Conservation (phyloP, 2,113 vertebrate species). For the Oreochromis spilurus region DNA sequence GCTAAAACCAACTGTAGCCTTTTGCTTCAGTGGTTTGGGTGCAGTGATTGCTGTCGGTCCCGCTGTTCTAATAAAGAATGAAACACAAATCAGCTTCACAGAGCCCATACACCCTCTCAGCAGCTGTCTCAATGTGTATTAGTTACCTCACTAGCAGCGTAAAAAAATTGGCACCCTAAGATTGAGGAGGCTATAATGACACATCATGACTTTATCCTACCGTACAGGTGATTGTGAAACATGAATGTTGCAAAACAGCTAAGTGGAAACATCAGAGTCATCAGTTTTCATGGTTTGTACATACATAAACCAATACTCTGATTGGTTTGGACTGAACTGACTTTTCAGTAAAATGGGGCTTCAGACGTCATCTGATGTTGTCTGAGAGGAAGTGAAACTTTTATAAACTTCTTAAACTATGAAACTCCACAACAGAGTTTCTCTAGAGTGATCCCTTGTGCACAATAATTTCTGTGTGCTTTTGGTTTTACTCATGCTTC, state of each 20-base stretch:
- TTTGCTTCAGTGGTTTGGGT: neutral
- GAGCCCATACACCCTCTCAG: neutral
- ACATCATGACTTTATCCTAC: neutral
- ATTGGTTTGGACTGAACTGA: neutral
- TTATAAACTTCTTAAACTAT: neutral
- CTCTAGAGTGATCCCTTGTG: neutral
- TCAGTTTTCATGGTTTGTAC: neutral
- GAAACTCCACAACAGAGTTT: neutral
- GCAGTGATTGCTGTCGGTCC: neutral
- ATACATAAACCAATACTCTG: neutral
- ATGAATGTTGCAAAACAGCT: neutral
- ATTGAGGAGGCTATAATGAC: neutral
- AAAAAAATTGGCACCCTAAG: neutral
- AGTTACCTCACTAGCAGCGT: neutral
- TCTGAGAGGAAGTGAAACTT: neutral
- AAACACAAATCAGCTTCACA: neutral
- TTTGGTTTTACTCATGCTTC: neutral
- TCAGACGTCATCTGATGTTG: neutral
- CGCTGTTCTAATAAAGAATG: accelerated
- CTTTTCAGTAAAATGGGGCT: neutral
- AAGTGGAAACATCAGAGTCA: neutral
- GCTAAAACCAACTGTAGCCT: neutral
- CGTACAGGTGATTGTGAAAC: neutral
- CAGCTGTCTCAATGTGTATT: neutral
- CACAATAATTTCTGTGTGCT: neutral